Base-by-base conservation (phyloP, 2,797 vertebrate genomes). In the Poeciliopsis presidionis region DNA sequence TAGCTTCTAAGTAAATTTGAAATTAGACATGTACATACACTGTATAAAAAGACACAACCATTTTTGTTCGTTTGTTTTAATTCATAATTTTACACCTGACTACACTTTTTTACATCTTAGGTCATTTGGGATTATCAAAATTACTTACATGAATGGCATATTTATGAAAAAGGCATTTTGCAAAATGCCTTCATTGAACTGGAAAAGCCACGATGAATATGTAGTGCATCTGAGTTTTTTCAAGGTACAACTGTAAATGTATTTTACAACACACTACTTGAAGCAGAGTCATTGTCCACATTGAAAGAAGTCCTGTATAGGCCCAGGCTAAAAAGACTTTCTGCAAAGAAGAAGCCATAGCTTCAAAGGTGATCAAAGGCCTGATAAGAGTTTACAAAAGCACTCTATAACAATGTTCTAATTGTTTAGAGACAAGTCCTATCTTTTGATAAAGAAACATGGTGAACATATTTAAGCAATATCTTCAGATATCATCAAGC, bases 1-100 rank as follows among this genome's bases (percentile, higher is more conserved):
- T 88, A 55, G 51, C 41, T 72, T 43, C 11, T 13, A 41, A 43
- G 25, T 70, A 45, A 70, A 70, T 25, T 70, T 45, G 41, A 70
- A 70, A 70, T 25, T 45, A 43, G 25, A 16, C 3, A 43, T 45
- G 5, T 14, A 16, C 22, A 45, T 70, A 43, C 5, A 45, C 41
- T 70, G 22, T 70, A 45, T n/a, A 45, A 70, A 45, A 43, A 45
- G 22, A 70, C 67, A 70, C 67, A 45, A n/a, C 13, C 22, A 20
- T 53, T 53, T 53, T 53, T 53, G 11, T n/a, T 41, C 43, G 25
- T 67, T 13, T 43, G 22, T 43, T 25, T 70, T 11, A 67, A 67
- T 22, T 45, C 45, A 43, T 70, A 7, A 65, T 18, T 65, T 65
- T 11, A 65, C 3, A 39, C 7, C 16, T 22, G 33, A 65, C 30